A percentile compares a stretch with the other conserved stretches of the same genome.
Evolutionary conservation across 2,797 vertebrate genomes (phyloP).

Genomic region (Neosilurus mollespiculum): DNA sequence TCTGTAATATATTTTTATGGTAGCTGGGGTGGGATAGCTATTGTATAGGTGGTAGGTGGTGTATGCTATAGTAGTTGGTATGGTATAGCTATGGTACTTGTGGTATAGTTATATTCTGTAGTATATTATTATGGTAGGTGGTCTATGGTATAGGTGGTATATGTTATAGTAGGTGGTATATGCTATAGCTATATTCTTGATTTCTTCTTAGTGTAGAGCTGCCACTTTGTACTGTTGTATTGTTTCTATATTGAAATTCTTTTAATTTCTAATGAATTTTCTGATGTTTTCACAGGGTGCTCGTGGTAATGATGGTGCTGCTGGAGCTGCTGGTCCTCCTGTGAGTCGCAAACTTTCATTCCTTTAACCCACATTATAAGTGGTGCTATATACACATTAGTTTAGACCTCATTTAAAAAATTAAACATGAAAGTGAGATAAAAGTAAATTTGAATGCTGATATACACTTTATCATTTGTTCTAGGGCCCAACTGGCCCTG

Average conservation of each 20-base stretch:
- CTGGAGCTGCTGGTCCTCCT: slow-evolving; percentile 89
- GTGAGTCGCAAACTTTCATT: slow-evolving; percentile 74
- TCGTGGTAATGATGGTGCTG: slow-evolving; percentile 92
- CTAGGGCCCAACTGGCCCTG: slow-evolving; percentile 92
- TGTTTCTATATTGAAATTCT: neutral
- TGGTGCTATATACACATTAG: neutral
- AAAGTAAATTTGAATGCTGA: neutral
- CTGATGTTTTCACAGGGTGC: slow-evolving; percentile 78
- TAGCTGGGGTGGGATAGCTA: too few relatives aligned
- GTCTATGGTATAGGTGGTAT: too few relatives aligned
- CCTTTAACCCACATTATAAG: neutral
- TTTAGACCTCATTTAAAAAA: neutral
- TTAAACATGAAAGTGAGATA: neutral
- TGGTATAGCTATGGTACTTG: too few relatives aligned
- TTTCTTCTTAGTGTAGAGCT: neutral
- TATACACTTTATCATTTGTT: slow-evolving; percentile 26
- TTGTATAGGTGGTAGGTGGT: too few relatives aligned
- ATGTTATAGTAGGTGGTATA: too few relatives aligned
- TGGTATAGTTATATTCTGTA: too few relatives aligned
- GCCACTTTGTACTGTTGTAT: neutral
- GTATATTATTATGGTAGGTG: too few relatives aligned
- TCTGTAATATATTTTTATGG: too few relatives aligned
- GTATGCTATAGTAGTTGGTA: too few relatives aligned
- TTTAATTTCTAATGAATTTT: neutral
- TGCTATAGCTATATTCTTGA: neutral